These are phyloP conservation scores for Tribolium madens DNA, from an alignment of 1,140 invertebrate species.

Conservation along the genomic window DNA sequence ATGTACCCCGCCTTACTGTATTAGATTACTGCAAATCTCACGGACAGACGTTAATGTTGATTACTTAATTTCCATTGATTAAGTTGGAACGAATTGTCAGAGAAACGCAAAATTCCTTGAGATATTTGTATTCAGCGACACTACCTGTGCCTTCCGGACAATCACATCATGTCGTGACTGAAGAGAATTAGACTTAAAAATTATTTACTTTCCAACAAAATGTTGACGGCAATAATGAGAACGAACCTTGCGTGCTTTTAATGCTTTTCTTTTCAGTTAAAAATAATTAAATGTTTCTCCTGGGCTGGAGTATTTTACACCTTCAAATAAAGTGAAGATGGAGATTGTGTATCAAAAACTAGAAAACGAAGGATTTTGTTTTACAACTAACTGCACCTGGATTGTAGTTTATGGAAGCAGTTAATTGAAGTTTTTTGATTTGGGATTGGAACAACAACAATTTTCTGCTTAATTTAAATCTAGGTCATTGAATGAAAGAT, in stretches of 20 bases:
- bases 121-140: background rate
- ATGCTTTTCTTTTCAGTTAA: constrained; percentile 9
- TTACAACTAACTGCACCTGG: background rate
- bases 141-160: background rate
- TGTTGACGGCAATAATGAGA: constrained; percentile 18
- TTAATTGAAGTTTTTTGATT: constrained; percentile 3
- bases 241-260: constrained; percentile 29
- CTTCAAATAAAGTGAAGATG: background rate
- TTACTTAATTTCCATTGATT: constrained; percentile 34
- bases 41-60: constrained; percentile 23
- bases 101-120: background rate
- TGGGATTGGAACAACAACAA: constrained; percentile 6
- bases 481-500: background rate
- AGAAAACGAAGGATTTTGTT: background rate
- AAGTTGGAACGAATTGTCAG: background rate
- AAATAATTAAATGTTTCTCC: constrained; percentile 18
- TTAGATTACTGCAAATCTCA: constrained; percentile 25
- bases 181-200: constrained; percentile 11
- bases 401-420: background rate
- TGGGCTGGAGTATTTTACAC: constrained; percentile 15
- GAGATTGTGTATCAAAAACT: background rate
- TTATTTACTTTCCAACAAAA: constrained; percentile 18
- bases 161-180: constrained; percentile 21
- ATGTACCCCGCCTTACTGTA: constrained; percentile 22
- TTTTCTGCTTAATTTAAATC: background rate